These are phyloP conservation scores for Cephalopterus ornatus DNA, from an alignment of 2,113 vertebrate species.

Conservation along the genomic window DNA sequence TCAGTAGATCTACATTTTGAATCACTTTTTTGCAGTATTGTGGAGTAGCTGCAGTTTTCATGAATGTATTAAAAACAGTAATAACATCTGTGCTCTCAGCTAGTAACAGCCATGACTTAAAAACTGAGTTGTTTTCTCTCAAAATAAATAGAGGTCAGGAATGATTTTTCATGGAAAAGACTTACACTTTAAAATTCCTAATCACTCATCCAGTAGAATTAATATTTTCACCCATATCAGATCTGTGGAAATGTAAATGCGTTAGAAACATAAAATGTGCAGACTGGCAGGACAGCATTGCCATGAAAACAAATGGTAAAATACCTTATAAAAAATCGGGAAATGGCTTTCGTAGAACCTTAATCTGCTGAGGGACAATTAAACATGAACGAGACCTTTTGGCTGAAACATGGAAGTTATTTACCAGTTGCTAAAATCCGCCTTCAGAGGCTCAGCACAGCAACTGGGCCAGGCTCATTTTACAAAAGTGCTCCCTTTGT, in stretches of 20 bases:
- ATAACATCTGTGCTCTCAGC: neutral
- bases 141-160: neutral
- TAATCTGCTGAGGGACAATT: neutral
- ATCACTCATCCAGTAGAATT: neutral
- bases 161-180: neutral
- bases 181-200: neutral
- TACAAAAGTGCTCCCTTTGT: neutral
- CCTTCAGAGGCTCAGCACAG: neutral
- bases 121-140: neutral
- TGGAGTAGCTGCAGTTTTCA: neutral
- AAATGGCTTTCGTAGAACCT: neutral
- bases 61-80: neutral
- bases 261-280: neutral
- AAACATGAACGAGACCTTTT: neutral
- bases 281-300: neutral
- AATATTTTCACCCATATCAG: neutral
- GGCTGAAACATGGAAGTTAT: neutral
- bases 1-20: neutral
- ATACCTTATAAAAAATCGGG: neutral
- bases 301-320: neutral
- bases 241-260: neutral
- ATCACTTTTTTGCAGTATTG: neutral
- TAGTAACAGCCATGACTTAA: neutral
- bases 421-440: neutral
- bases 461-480: neutral